Conservation (phyloP, 2,888 invertebrate species). For the Biston stratarius region DNA sequence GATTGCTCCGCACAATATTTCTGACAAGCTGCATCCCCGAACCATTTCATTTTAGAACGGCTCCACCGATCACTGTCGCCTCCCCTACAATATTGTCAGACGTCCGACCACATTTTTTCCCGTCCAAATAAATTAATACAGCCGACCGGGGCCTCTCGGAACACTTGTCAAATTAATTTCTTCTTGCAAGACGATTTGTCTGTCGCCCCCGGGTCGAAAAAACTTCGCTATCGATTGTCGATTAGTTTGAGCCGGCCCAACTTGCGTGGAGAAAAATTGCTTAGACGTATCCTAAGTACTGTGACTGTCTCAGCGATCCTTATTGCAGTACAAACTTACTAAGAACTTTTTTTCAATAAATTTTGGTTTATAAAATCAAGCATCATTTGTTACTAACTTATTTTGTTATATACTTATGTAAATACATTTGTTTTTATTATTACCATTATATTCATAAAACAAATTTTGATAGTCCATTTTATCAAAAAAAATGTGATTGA, state of each 20-base stretch:
- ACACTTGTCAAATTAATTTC: conserved; percentile 86
- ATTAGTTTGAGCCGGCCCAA: conserved; percentile 63
- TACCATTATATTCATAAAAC: too few species aligned
- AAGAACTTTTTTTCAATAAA: too few species aligned
- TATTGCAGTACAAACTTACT: too few species aligned
- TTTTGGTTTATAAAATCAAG: too few species aligned
- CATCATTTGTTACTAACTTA: too few species aligned
- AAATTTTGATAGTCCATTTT: too few species aligned
- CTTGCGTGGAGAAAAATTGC: conserved; percentile 28
- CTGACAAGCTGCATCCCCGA: conserved; percentile 43
- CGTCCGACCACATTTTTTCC: conserved; percentile 76
- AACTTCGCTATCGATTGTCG: conserved; percentile 79
- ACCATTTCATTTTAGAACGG: conserved; percentile 45
- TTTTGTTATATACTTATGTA: too few species aligned
- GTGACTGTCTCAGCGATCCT: background rate
- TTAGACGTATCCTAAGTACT: too few species aligned
- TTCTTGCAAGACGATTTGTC: conserved; percentile 85
- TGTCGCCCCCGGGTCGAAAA: conserved; percentile 75
- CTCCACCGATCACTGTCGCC: conserved; percentile 47
- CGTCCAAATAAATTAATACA: conserved; percentile 84
- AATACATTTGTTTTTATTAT: too few species aligned
- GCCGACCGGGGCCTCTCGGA: conserved; percentile 72
- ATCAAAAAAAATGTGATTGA: too few species aligned
- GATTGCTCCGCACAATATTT: conserved; percentile 7
- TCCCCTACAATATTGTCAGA: conserved; percentile 51